Percentiles rank a stretch among this genome's conserved stretches.
phyloP scores from a whole-genome alignment of 1,140 invertebrate genomes.

The Cyclina sinensis region DNA sequence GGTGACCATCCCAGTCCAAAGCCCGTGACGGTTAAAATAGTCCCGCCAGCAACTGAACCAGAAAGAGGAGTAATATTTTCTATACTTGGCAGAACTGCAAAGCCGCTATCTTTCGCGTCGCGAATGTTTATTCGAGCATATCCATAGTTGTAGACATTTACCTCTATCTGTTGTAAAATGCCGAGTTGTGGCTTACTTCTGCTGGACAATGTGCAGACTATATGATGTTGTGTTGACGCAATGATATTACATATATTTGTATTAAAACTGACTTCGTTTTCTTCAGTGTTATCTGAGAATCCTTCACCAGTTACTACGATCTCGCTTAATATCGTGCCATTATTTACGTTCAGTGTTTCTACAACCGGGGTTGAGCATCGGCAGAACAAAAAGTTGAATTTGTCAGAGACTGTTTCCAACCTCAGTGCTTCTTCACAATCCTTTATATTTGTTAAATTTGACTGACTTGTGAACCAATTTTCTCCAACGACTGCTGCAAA shows the following conservation, averaged over 20 bases:
- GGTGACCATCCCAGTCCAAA: conserved; percentile 58
- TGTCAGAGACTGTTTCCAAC: neutral
- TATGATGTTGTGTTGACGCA: neutral
- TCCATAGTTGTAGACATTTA: conserved; percentile 74
- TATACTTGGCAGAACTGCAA: conserved; percentile 73
- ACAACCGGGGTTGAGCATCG: conserved; percentile 73
- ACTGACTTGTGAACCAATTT: conserved; percentile 6
- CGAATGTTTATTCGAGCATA: conserved; percentile 68
- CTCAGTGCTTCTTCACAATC: conserved; percentile 51
- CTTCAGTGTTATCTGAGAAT: conserved; percentile 68
- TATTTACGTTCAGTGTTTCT: conserved; percentile 57
- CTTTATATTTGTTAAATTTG: neutral
- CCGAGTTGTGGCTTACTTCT: conserved; percentile 64
- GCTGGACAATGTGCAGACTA: conserved; percentile 58
- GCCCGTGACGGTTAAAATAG: conserved; percentile 70
- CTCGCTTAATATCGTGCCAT: conserved; percentile 67
- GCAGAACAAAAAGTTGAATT: conserved; percentile 75
- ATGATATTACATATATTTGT: conserved; percentile 33
- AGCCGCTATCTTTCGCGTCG: conserved; percentile 34
- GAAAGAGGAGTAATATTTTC: conserved; percentile 59
- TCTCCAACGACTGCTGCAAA: no score
- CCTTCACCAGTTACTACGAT: conserved; percentile 73
- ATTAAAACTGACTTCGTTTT: conserved; percentile 73
- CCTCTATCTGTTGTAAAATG: conserved; percentile 55
- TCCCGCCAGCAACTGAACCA: conserved; percentile 75